Base-by-base conservation (phyloP, 92 coral and sea anemone species). In the Paramuricea clavata region DNA sequence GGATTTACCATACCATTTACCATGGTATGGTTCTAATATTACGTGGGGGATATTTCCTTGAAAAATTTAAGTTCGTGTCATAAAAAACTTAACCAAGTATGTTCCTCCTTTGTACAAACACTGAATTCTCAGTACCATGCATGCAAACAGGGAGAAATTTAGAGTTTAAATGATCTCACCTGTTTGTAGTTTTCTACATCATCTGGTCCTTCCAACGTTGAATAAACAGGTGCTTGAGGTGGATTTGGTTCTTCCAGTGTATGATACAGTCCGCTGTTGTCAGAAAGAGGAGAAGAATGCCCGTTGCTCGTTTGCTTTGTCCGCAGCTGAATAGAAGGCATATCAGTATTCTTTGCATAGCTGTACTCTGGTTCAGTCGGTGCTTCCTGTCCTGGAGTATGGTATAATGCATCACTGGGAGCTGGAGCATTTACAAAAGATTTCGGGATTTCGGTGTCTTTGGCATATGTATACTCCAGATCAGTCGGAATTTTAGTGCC, bases 241-340 rank as follows among this genome's bases (percentile, higher is more conserved):
- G 23, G 62, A 21, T 54, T 54, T 49, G n/a, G 64, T 43, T 44
- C 47, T 54, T 76, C 82, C 25, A 54, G 43, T 26, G 82, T 50
- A 9, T 50, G 82, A 32, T 76, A 76, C 27, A 76, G 21, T 12
- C 5, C 43, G 22, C 23, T 54, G 17, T 23, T 12, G 23, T 0
- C 15, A n/a, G 23, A n/a, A n/a, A n/a, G 43, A 43, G 81, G 81
- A 7, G 61, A 1, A 13, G 35, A 41, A 4, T 2, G 32, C 9
- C 49, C 49, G 61, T 30, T 49, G 61, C 19, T 16, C 15, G 7
- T n/a, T 42, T 44, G 9, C 31, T 74, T 35, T 22, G 39, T 47
- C 17, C 68, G 3, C 28, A 10, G 11, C 21, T 30, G 21, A 6
- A 52, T 52, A 3, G 8, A 36, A 1, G 76, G 12, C 6, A 35